Evolutionary conservation across 2,113 vertebrate genomes (phyloP).

Genomic region (Microtus richardsoni): DNA sequence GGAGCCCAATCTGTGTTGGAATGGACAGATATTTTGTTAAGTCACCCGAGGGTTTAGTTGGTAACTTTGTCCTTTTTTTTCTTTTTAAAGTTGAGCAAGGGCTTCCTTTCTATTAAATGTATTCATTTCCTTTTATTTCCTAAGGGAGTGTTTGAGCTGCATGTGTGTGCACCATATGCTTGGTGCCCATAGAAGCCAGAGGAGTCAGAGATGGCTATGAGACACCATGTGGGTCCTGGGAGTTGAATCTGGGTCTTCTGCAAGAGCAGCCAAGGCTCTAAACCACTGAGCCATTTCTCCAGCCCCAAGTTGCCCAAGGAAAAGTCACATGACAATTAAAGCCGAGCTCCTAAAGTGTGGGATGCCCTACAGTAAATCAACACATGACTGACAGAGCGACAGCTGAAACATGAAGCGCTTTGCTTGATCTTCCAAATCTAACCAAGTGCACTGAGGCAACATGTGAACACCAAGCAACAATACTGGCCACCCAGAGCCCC

Average conservation of each 20-base stretch:
- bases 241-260: not conserved
- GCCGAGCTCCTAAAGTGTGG: too few relatives aligned
- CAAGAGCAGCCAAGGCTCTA: not conserved
- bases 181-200: not conserved
- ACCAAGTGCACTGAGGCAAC: not conserved
- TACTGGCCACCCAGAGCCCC: too few relatives aligned
- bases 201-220: not conserved
- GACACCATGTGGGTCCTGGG: not conserved
- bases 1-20: not conserved
- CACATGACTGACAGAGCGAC: not conserved
- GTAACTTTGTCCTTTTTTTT: not conserved
- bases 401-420: not conserved
- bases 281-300: not conserved
- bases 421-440: not conserved
- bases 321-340: not conserved
- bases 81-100: not conserved
- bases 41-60: not conserved
- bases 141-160: not conserved
- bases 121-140: not conserved
- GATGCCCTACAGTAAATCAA: not conserved
- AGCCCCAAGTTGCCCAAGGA: not conserved
- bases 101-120: not conserved
- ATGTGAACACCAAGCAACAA: not conserved
- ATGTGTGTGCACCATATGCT: not conserved
- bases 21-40: not conserved